Percentiles rank a stretch among this genome's conserved stretches.
These are phyloP conservation scores for Troglohyphantes excavatus DNA, from an alignment of 2,888 invertebrate species.

Conservation along the genomic window DNA sequence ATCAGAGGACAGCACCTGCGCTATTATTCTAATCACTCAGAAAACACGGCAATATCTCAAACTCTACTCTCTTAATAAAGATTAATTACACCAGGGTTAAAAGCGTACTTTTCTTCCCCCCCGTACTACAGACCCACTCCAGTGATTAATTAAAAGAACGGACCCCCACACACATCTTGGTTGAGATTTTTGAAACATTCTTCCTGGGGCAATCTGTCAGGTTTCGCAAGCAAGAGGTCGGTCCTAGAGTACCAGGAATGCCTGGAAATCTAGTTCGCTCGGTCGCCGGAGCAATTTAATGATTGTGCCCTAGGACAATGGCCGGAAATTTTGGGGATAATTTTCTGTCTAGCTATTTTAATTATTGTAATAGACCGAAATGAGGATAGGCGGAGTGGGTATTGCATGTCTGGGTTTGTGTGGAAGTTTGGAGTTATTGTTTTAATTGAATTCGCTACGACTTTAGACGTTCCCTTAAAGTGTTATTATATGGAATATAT, in stretches of 20 bases:
- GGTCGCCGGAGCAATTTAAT: constrained; percentile 21
- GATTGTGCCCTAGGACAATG: not conserved
- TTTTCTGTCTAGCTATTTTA: constrained; percentile 24
- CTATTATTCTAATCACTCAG: constrained; percentile 53
- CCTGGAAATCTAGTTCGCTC: constrained; percentile 7
- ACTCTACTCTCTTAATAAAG: constrained; percentile 52
- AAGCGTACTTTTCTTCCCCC: constrained; percentile 52
- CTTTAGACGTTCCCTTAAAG: too few species aligned
- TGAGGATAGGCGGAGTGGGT: not conserved
- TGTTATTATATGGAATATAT: too few species aligned
- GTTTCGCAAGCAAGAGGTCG: not conserved
- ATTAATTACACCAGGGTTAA: constrained; percentile 63
- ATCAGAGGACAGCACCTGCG: constrained; percentile 39
- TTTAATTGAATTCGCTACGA: not conserved
- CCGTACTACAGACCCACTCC: not conserved
- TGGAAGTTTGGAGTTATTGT: not conserved
- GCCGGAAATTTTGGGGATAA: constrained; percentile 1
- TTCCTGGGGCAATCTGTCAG: constrained; percentile 40
- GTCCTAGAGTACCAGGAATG: constrained; percentile 2
- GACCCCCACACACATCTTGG: constrained; percentile 6
- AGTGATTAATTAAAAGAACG: constrained; percentile 63
- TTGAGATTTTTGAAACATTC: constrained; percentile 59
- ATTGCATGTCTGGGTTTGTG: not conserved
- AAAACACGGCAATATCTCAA: constrained; percentile 51
- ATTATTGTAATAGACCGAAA: constrained; percentile 25